These are phyloP conservation scores for Diabrotica undecimpunctata DNA, from an alignment of 1,140 invertebrate genomes.

Conservation along the genomic window DNA sequence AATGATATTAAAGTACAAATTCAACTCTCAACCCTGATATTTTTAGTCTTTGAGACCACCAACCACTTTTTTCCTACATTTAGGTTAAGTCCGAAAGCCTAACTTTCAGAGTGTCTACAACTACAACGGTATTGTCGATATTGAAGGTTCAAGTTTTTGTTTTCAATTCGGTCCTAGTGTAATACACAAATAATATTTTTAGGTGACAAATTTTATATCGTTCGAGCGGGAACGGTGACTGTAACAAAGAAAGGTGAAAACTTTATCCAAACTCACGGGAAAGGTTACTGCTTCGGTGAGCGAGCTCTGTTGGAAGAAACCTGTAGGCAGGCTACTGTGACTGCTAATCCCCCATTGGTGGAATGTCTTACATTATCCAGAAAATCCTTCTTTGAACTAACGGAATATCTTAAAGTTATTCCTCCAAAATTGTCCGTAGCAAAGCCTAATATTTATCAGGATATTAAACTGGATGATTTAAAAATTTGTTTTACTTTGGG, in stretches of 20 bases:
- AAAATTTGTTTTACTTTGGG: too few relatives aligned
- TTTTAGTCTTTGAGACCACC: too few relatives aligned
- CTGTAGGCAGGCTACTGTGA: slow-evolving; percentile 77
- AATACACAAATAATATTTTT: neutral
- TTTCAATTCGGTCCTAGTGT: neutral
- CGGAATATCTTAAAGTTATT: slow-evolving; percentile 26
- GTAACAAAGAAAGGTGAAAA: slow-evolving; percentile 63
- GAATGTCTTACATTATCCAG: slow-evolving; percentile 88
- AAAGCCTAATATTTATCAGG: slow-evolving; percentile 55
- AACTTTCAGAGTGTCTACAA: too few relatives aligned
- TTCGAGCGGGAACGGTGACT: slow-evolving; percentile 84
- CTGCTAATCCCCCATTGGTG: slow-evolving; percentile 80
- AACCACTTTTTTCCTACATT: too few relatives aligned
- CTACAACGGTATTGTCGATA: too few relatives aligned
- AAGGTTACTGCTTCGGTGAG: slow-evolving; percentile 77
- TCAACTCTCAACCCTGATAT: too few relatives aligned
- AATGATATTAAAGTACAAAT: too few relatives aligned
- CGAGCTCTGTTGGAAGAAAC: slow-evolving; percentile 78
- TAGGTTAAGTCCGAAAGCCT: too few relatives aligned
- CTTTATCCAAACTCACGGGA: slow-evolving; percentile 59
- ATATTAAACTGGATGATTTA: slow-evolving; percentile 73
- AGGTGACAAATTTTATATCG: slow-evolving; percentile 96
- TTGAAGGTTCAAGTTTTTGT: too few relatives aligned
- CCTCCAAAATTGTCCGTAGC: slow-evolving; percentile 41
- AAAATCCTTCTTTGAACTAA: slow-evolving; percentile 51